Percentiles rank a stretch among this genome's conserved stretches.
phyloP scores from a whole-genome alignment of 2,797 vertebrate species.

The Eurystomus glaucurus region DNA sequence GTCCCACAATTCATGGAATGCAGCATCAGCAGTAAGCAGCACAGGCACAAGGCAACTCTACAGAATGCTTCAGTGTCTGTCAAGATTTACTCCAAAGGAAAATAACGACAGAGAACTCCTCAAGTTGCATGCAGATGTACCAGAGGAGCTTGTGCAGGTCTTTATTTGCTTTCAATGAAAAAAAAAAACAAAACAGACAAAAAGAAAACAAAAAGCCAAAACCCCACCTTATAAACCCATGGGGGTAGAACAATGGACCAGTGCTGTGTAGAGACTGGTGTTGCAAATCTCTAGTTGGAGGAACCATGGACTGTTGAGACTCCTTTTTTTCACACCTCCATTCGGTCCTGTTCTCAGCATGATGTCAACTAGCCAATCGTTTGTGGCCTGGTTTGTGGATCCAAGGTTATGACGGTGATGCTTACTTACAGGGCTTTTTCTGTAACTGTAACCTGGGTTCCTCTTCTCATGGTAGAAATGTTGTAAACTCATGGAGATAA shows the following conservation, averaged over 20 bases:
- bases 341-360: background rate
- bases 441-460: background rate
- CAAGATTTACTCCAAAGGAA: background rate
- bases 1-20: background rate
- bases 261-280: fast-evolving
- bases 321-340: background rate
- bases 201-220: background rate
- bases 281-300: background rate
- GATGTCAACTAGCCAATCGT: background rate
- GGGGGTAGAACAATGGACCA: background rate
- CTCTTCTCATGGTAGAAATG: background rate
- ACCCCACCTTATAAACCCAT: background rate
- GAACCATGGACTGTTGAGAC: background rate
- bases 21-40: background rate
- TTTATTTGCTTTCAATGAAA: background rate
- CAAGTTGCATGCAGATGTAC: background rate
- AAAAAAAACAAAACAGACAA: no score
- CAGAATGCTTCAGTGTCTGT: background rate
- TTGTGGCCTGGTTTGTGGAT: background rate
- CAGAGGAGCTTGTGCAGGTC: background rate
- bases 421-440: background rate
- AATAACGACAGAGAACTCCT: background rate
- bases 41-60: background rate
- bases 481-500: background rate
- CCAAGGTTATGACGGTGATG: background rate